phyloP scores from a whole-genome alignment of 2,888 invertebrate species.

The Oasisia sp. region DNA sequence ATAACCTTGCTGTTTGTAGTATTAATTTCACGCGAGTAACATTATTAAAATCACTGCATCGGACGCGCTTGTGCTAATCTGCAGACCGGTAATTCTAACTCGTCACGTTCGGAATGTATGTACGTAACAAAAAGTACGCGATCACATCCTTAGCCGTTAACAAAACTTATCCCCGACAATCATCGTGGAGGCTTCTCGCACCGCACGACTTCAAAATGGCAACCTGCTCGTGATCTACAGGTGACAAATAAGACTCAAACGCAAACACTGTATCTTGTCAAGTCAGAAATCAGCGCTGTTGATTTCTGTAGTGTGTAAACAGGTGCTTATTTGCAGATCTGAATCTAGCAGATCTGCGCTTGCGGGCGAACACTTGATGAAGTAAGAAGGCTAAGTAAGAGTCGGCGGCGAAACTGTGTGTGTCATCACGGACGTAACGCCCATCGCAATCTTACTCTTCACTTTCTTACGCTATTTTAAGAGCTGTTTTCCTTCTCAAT shows the following conservation, averaged over 20 bases:
- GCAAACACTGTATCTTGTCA: conserved; percentile 7
- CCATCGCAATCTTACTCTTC: not conserved
- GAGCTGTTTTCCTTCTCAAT: not conserved
- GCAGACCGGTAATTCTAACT: not conserved
- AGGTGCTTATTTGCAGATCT: conserved; percentile 17
- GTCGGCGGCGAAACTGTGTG: not conserved
- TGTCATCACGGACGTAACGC: not conserved
- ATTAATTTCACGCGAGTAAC: not conserved
- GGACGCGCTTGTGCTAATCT: too few relatives aligned
- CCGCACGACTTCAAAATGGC: not conserved
- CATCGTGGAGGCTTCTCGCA: not conserved
- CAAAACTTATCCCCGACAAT: not conserved
- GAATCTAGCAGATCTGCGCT: conserved; percentile 12
- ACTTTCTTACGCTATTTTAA: not conserved
- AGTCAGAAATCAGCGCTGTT: not conserved
- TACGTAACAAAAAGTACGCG: not conserved
- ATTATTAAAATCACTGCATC: not conserved
- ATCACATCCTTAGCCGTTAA: not conserved
- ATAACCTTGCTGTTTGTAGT: not conserved
- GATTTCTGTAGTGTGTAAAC: conserved; percentile 17
- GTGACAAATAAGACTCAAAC: not conserved
- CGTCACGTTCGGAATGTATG: not conserved
- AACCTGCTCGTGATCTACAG: not conserved
- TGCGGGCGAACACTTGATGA: not conserved
- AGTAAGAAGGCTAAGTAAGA: not conserved